These are phyloP conservation scores for Electrona antarctica DNA, from an alignment of 2,113 vertebrate species.

Conservation along the genomic window DNA sequence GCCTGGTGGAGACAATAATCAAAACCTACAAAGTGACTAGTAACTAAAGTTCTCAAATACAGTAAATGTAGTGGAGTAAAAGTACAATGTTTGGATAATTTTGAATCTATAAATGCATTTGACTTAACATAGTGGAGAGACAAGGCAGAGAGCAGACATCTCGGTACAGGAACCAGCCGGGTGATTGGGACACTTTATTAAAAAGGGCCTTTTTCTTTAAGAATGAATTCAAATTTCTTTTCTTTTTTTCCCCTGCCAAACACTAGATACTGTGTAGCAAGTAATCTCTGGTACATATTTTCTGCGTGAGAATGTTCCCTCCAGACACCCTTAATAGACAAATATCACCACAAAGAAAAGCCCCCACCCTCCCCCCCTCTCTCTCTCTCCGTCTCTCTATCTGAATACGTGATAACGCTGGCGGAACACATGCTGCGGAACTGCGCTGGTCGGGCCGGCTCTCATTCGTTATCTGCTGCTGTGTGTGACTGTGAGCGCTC, in stretches of 20 bases:
- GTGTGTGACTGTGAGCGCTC: background rate
- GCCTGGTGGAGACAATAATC: too few relatives aligned
- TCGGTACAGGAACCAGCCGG: slow-evolving; percentile 11
- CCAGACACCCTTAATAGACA: slow-evolving; percentile 12
- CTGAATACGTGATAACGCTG: slow-evolving; percentile 38
- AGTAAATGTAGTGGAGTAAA: too few relatives aligned
- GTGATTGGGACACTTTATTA: too few relatives aligned
- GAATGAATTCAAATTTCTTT: background rate
- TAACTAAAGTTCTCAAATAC: too few relatives aligned
- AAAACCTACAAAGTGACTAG: too few relatives aligned
- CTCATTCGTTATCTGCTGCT: slow-evolving; percentile 47
- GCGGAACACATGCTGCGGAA: slow-evolving; percentile 34
- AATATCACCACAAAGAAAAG: background rate
- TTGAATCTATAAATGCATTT: too few relatives aligned
- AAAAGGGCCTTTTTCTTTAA: too few relatives aligned
- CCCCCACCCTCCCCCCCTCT: slow-evolving; percentile 7
- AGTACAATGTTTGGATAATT: too few relatives aligned
- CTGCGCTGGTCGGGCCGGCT: slow-evolving; percentile 1
- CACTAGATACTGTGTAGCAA: slow-evolving; percentile 2
- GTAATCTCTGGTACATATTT: slow-evolving; percentile 14
- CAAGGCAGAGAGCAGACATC: background rate
- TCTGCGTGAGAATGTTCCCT: slow-evolving; percentile 15
- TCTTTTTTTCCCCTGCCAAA: background rate
- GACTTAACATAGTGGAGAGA: background rate
- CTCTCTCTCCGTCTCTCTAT: slow-evolving; percentile 11